phyloP scores from a whole-genome alignment of 2,113 vertebrate genomes.

The Dasyurus viverrinus region DNA sequence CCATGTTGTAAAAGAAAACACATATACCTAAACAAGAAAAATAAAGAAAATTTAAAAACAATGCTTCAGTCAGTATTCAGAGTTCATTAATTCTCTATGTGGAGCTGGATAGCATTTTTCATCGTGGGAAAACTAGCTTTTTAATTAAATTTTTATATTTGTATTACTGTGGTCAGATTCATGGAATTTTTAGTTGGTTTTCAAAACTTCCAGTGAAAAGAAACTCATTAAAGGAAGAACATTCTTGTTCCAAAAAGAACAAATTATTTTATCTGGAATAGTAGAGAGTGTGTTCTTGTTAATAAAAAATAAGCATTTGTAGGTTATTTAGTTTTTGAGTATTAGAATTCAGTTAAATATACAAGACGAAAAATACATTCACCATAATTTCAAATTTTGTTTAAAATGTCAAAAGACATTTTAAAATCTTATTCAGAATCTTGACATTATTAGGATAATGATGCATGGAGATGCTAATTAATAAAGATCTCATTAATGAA shows the following conservation, averaged over 20 bases:
- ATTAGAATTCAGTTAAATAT: slow-evolving; percentile 33
- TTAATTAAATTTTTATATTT: not conserved
- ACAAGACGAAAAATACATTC: not conserved
- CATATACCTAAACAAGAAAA: not conserved
- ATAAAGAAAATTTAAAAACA: not conserved
- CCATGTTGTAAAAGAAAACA: not conserved
- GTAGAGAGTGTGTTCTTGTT: slow-evolving; percentile 35
- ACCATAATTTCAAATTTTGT: slow-evolving; percentile 32
- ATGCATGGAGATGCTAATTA: slow-evolving; percentile 6
- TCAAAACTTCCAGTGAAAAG: not conserved
- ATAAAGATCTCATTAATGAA: slow-evolving; percentile 35
- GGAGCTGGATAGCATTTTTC: not conserved
- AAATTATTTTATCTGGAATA: slow-evolving; percentile 39
- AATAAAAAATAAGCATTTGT: not conserved
- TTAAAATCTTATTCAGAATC: slow-evolving; percentile 37
- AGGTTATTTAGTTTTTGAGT: slow-evolving; percentile 1
- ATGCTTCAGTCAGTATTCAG: not conserved
- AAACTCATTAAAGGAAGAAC: not conserved
- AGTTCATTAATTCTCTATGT: not conserved
- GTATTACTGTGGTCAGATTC: not conserved
- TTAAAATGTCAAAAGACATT: slow-evolving; percentile 15
- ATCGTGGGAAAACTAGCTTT: not conserved
- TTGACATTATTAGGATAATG: slow-evolving; percentile 26
- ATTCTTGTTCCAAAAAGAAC: not conserved
- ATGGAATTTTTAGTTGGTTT: not conserved